phyloP scores from a whole-genome alignment of 1,140 invertebrate genomes.

The Pomacea maculata region DNA sequence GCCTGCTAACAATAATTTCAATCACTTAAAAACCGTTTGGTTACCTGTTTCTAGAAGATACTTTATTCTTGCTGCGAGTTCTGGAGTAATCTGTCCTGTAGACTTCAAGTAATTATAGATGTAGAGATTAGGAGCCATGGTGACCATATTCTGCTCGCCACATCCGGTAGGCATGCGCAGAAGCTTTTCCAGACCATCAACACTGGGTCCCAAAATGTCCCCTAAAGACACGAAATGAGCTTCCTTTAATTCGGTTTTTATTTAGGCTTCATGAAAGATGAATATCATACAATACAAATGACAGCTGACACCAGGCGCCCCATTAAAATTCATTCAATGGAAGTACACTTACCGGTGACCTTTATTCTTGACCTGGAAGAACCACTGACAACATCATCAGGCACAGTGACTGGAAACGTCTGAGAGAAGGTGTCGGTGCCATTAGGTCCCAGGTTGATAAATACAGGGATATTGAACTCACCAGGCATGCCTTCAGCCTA shows the following conservation, averaged over 20 bases:
- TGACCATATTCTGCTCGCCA: constrained; percentile 93
- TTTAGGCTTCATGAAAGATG: no score
- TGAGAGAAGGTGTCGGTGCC: constrained; percentile 1
- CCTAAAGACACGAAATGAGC: constrained; percentile 32
- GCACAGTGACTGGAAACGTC: constrained; percentile 25
- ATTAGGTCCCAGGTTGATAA: constrained; percentile 5
- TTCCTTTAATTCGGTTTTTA: background rate
- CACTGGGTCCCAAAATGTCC: constrained; percentile 53
- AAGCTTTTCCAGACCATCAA: constrained; percentile 68
- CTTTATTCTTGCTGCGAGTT: background rate
- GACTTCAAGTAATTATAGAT: constrained; percentile 80
- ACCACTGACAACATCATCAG: constrained; percentile 44
- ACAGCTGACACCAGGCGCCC: no score
- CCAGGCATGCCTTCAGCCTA: constrained; percentile 18
- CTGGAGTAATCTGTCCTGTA: constrained; percentile 5
- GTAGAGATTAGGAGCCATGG: constrained; percentile 89
- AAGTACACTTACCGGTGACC: constrained; percentile 39
- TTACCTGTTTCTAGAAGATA: no score
- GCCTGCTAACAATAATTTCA: no score
- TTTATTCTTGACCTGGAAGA: constrained; percentile 42
- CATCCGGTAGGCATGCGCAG: constrained; percentile 86
- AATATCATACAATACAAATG: no score
- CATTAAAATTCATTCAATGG: background rate
- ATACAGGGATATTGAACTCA: constrained; percentile 6
- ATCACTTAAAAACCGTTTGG: no score